phyloP scores from a whole-genome alignment of 1,140 invertebrate genomes.

The Drosophila littoralis region DNA sequence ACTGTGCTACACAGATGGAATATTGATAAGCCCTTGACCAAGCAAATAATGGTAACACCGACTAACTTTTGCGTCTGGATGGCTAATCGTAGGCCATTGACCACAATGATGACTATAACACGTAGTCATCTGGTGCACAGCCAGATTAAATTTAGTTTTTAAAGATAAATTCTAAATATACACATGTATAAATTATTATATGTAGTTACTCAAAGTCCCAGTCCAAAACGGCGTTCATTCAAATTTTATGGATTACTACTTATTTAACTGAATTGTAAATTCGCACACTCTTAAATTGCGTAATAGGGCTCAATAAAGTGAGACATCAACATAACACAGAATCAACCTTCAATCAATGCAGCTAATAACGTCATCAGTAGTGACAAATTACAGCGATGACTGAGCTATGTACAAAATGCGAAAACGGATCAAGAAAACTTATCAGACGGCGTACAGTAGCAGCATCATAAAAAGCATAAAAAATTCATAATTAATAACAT shows the following conservation, averaged over 20 bases:
- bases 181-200: background rate
- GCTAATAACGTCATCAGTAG: conserved; percentile 57
- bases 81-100: conserved; percentile 41
- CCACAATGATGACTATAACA: conserved; percentile 21
- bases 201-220: too few relatives aligned
- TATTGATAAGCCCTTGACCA: conserved; percentile 70
- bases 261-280: background rate
- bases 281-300: background rate
- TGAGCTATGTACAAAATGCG: conserved; percentile 48
- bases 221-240: too few relatives aligned
- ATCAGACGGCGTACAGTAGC: conserved; percentile 10
- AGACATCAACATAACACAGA: conserved; percentile 8
- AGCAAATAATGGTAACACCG: conserved; percentile 29
- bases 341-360: conserved; percentile 20
- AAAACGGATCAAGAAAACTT: conserved; percentile 39
- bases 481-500: conserved; percentile 55
- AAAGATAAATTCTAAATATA: background rate
- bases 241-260: too few relatives aligned
- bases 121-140: conserved; percentile 32
- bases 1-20: conserved; percentile 66
- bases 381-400: conserved; percentile 39
- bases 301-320: background rate
- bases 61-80: conserved; percentile 31
- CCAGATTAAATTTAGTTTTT: background rate
- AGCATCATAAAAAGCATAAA: conserved; percentile 46